Evolutionary conservation across 2,888 invertebrate species (phyloP).

Genomic region (Phytoseiulus persimilis): DNA sequence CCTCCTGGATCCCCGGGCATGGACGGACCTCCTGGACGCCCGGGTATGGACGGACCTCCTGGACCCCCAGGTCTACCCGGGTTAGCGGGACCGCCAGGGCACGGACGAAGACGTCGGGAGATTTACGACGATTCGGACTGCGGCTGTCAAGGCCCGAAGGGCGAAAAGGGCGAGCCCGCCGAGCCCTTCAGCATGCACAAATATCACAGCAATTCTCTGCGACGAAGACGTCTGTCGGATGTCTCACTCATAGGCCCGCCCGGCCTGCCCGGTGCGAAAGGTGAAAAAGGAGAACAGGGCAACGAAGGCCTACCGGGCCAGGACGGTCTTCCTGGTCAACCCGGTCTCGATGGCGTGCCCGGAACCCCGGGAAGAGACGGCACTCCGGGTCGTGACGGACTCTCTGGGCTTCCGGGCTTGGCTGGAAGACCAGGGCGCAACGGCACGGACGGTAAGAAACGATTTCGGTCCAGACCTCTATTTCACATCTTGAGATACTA

Average conservation of each 20-base stretch:
- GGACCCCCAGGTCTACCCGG: not conserved
- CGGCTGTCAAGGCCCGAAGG: not conserved
- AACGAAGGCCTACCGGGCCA: not conserved
- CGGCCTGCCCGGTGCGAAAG: conserved; percentile 7
- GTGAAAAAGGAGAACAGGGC: conserved; percentile 21
- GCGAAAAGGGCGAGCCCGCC: not conserved
- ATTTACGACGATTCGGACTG: not conserved
- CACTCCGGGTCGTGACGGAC: conserved; percentile 10
- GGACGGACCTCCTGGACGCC: no score
- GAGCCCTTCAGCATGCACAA: not conserved
- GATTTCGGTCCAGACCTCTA: not conserved
- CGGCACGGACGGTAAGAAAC: conserved; percentile 16
- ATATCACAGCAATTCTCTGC: not conserved
- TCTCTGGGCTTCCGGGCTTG: not conserved
- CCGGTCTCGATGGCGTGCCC: conserved; percentile 27
- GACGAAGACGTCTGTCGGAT: not conserved
- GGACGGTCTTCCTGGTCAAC: conserved; percentile 30
- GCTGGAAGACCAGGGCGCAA: conserved; percentile 7
- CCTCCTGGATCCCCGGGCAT: no score
- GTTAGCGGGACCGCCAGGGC: not conserved
- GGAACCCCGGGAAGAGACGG: conserved; percentile 20
- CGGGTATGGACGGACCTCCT: no score
- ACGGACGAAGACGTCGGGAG: not conserved
- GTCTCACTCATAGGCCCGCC: conserved; percentile 8
- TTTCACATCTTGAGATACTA: not conserved